phyloP scores from a whole-genome alignment of 2,113 vertebrate genomes.

The Erythrolamprus reginae region DNA sequence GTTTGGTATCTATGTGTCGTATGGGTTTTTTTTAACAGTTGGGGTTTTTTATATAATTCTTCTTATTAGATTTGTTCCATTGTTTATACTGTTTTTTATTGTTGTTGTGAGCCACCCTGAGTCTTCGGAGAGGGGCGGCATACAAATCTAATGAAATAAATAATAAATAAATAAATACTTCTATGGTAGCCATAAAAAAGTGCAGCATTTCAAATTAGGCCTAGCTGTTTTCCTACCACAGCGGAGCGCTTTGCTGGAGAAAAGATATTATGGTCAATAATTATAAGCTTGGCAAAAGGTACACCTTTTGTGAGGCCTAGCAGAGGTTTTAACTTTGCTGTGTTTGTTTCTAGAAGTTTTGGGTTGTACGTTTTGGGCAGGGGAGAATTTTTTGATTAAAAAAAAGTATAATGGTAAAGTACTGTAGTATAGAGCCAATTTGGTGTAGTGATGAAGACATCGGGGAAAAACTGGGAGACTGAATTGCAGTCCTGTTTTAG shows the following conservation, averaged over 20 bases:
- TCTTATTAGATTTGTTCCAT: no score
- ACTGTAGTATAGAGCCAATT: background rate
- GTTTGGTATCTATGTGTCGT: no score
- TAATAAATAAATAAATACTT: no score
- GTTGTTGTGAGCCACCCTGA: no score
- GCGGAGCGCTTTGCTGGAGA: background rate
- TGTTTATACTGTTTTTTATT: no score
- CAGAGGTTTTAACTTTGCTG: background rate
- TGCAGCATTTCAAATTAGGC: conserved; percentile 17
- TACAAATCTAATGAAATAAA: no score
- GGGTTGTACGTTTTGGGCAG: background rate
- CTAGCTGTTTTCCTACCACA: conserved; percentile 12
- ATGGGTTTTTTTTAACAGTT: no score
- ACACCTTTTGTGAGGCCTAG: background rate
- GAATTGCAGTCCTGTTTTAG: background rate
- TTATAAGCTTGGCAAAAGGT: background rate
- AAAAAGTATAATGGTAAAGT: background rate
- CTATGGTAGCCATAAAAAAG: conserved; percentile 23
- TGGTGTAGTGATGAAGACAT: background rate
- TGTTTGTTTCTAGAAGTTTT: background rate
- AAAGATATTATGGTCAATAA: background rate
- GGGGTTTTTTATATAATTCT: no score
- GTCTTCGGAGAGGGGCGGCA: no score
- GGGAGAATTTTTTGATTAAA: background rate
- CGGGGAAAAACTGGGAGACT: background rate